These are phyloP conservation scores for Pycnonotus jocosus DNA, from an alignment of 2,113 vertebrate species.

Conservation along the genomic window DNA sequence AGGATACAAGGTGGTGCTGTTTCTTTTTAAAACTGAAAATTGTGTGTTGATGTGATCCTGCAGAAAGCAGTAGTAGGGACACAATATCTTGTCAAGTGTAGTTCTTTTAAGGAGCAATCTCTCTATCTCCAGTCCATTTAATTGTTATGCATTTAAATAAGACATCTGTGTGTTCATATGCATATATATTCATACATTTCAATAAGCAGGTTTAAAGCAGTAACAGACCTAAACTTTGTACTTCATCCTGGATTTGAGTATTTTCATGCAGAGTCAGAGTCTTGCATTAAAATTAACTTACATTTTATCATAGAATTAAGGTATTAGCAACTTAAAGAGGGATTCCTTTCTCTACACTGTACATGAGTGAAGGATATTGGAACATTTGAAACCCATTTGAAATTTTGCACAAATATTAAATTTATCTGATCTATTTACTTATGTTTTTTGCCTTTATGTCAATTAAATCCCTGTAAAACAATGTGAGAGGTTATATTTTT, in stretches of 20 bases:
- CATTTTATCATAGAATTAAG: background rate
- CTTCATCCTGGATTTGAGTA: background rate
- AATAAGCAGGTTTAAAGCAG: background rate
- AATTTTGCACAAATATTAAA: background rate
- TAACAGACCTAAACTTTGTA: background rate
- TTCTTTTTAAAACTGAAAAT: conserved; percentile 66
- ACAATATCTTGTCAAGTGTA: background rate
- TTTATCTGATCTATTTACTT: background rate
- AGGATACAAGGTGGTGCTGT: conserved; percentile 74
- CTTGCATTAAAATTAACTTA: background rate
- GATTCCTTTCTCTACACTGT: background rate
- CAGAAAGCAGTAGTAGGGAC: background rate
- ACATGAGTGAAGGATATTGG: background rate
- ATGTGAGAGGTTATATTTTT: background rate
- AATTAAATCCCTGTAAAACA: background rate
- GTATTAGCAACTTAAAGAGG: background rate
- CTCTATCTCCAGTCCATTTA: background rate
- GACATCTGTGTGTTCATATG: background rate
- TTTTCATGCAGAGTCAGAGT: background rate
- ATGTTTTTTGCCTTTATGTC: background rate
- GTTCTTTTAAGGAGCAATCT: background rate
- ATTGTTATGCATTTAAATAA: background rate
- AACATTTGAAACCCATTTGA: background rate
- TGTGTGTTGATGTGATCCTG: background rate
- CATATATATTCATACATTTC: background rate